A percentile compares a stretch with the other conserved stretches of the same genome.
Evolutionary conservation across 2,113 vertebrate species (phyloP).

Genomic region (Pagrus major): DNA sequence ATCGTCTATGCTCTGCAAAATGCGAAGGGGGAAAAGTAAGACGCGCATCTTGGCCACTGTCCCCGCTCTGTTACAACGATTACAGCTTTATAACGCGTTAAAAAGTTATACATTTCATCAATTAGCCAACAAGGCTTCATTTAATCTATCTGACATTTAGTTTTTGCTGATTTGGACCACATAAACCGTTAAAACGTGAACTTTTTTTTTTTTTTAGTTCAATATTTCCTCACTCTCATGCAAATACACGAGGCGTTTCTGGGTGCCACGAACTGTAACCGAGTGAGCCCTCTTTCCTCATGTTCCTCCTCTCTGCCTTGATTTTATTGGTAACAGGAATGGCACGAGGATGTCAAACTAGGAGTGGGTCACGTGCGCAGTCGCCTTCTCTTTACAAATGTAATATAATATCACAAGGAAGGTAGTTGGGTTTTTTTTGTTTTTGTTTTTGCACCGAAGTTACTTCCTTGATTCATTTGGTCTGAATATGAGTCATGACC

Average conservation of each 20-base stretch:
- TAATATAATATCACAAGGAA: neutral
- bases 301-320: neutral
- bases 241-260: neutral
- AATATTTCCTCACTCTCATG: neutral
- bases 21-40: neutral
- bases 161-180: neutral
- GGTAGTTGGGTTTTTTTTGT: neutral
- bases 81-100: neutral
- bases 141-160: neutral
- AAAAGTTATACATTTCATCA: neutral
- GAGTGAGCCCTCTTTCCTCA: neutral
- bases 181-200: neutral
- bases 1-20: conserved; percentile 28
- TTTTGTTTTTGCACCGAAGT: neutral
- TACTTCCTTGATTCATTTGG: neutral
- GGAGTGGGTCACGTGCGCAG: neutral
- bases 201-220: no score
- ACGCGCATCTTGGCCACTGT: neutral
- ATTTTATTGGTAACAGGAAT: conserved; percentile 22
- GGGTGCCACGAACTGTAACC: rapidly evolving
- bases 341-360: neutral
- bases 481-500: neutral
- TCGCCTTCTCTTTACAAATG: neutral
- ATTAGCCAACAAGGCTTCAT: neutral
- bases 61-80: neutral